Conservation (phyloP, 2,113 vertebrate species). For the Stegastes partitus region DNA sequence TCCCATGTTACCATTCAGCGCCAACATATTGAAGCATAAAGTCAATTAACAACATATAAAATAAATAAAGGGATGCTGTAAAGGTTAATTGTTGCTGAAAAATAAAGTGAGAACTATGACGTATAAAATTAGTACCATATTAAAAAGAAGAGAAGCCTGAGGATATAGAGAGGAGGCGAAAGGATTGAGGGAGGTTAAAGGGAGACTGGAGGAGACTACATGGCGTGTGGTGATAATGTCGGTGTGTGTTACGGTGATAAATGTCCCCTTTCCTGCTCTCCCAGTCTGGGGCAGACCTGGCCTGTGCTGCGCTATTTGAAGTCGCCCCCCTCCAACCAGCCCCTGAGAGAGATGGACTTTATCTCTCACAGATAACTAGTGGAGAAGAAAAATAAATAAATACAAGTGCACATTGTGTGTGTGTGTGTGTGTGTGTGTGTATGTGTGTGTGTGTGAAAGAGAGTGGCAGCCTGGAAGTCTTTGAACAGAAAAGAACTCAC, state of each 20-base stretch:
- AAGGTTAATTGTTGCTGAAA: not conserved
- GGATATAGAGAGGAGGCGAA: conserved; percentile 58
- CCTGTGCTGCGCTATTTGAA: conserved; percentile 75
- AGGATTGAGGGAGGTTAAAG: conserved; percentile 50
- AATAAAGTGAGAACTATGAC: conserved; percentile 7
- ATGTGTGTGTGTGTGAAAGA: conserved; percentile 34
- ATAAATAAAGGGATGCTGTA: conserved; percentile 19
- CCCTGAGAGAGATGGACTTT: conserved; percentile 77
- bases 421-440: conserved; percentile 16
- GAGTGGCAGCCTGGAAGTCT: conserved; percentile 67
- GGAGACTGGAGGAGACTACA: conserved; percentile 66
- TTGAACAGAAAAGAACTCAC: conserved; percentile 75
- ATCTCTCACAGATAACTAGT: conserved; percentile 81
- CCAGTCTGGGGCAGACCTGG: conserved; percentile 63
- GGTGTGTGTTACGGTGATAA: conserved; percentile 83
- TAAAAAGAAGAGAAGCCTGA: not conserved
- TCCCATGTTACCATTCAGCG: not conserved
- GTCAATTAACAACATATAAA: not conserved
- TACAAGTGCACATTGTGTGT: conserved; percentile 42
- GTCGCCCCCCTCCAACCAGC: conserved; percentile 56
- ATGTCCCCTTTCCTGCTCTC: conserved; percentile 81
- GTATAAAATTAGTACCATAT: not conserved
- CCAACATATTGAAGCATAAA: conserved; percentile 1
- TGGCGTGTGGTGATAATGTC: conserved; percentile 77
- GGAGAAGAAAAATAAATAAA: conserved; percentile 81